Evolutionary conservation across 2,113 vertebrate genomes (phyloP).

Genomic region (Eulemur rufifrons): DNA sequence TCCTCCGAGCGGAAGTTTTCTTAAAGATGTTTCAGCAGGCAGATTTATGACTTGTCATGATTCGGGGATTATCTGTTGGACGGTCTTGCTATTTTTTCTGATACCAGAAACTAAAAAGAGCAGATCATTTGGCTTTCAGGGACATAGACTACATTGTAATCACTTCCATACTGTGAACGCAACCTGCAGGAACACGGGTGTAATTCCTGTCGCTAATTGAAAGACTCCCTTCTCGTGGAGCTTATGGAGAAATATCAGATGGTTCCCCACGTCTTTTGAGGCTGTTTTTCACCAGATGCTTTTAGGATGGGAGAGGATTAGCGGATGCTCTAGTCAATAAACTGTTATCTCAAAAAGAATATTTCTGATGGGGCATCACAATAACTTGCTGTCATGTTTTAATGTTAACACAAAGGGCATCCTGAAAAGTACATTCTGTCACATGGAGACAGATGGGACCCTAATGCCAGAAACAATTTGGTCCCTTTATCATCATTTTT

Average conservation of each 20-base stretch:
- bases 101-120: conserved; percentile 42
- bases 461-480: not conserved
- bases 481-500: not conserved
- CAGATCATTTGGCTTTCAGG: conserved; percentile 24
- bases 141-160: not conserved
- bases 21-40: conserved; percentile 37
- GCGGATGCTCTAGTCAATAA: not conserved
- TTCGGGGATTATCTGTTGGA: conserved; percentile 53
- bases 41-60: conserved; percentile 48
- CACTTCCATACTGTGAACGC: not conserved
- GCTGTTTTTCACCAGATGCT: conserved; percentile 30
- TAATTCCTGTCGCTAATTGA: conserved; percentile 46
- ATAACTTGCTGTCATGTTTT: not conserved
- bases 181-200: not conserved
- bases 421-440: not conserved
- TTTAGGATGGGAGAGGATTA: conserved; percentile 25
- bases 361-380: not conserved
- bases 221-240: conserved; percentile 18
- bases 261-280: not conserved
- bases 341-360: conserved; percentile 24
- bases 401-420: not conserved
- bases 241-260: not conserved
- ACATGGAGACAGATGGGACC: not conserved
- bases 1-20: conserved; percentile 54
- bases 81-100: conserved; percentile 40